A percentile compares a stretch with the other conserved stretches of the same genome.
phyloP scores from a whole-genome alignment of 2,113 vertebrate species.

The Eulemur macaco region DNA sequence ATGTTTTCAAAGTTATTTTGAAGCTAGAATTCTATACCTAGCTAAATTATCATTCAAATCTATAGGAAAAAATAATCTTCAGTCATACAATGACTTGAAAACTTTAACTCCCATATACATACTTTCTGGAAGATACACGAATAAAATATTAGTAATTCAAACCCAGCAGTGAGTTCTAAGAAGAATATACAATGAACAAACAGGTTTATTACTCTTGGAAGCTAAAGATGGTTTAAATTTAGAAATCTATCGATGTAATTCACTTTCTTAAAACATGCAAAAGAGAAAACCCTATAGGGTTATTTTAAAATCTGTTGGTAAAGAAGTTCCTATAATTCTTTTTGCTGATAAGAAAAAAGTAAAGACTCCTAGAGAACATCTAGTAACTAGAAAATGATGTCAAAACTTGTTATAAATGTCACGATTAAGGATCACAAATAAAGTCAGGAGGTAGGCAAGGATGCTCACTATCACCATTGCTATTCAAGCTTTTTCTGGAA shows the following conservation, averaged over 20 bases:
- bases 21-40: not conserved
- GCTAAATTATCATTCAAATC: not conserved
- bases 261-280: not conserved
- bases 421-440: not conserved
- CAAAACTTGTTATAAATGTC: not conserved
- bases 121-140: constrained; percentile 9
- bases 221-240: constrained; percentile 4
- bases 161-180: not conserved
- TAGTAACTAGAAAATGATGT: constrained; percentile 5
- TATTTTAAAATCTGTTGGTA: not conserved
- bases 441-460: not conserved
- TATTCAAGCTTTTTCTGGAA: not conserved
- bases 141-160: constrained; percentile 35
- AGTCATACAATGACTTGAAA: not conserved
- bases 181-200: not conserved
- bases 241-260: not conserved
- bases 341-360: not conserved
- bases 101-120: not conserved
- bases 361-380: not conserved
- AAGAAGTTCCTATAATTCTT: not conserved
- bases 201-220: not conserved
- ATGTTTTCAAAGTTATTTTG: constrained; percentile 25
- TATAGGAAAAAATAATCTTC: not conserved
- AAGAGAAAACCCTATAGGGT: not conserved
- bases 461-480: not conserved